phyloP scores from a whole-genome alignment of 2,888 invertebrate genomes.

The Drosophila longiperda region DNA sequence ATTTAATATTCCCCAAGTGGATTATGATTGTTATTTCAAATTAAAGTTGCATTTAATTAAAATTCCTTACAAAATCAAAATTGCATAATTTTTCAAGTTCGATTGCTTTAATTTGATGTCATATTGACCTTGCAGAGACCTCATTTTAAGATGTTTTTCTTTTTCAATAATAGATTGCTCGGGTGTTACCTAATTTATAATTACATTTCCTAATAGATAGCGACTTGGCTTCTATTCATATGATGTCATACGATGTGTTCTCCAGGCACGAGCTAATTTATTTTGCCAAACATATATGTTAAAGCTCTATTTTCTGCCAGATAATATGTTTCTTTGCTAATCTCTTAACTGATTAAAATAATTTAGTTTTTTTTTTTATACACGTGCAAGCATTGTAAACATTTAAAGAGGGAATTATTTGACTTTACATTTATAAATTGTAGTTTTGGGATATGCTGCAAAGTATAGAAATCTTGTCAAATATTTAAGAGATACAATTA shows the following conservation, averaged over 20 bases:
- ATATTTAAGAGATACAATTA: neutral
- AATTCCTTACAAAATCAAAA: neutral
- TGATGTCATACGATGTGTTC: slow-evolving; percentile 35
- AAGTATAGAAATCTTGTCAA: neutral
- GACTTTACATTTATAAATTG: neutral
- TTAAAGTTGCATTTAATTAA: slow-evolving; percentile 4
- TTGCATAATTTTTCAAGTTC: neutral
- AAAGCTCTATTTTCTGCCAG: slow-evolving; percentile 1
- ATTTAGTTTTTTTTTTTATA: neutral
- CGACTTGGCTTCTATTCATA: neutral
- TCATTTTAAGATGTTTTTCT: neutral
- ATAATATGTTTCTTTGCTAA: slow-evolving; percentile 20
- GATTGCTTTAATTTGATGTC: slow-evolving; percentile 5
- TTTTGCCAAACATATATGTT: slow-evolving; percentile 4
- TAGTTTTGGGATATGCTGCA: neutral
- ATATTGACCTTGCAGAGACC: slow-evolving; percentile 20
- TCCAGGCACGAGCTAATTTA: slow-evolving; percentile 1
- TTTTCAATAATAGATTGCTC: slow-evolving; percentile 3
- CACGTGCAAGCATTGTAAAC: neutral
- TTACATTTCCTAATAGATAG: slow-evolving; percentile 30
- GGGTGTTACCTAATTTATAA: slow-evolving; percentile 20
- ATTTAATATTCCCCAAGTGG: slow-evolving; percentile 2
- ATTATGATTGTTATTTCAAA: slow-evolving; percentile 3
- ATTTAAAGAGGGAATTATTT: neutral
- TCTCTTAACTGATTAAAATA: slow-evolving; percentile 27